Conservation (phyloP, 2,888 invertebrate genomes). For the Pemphredon lugubris region DNA sequence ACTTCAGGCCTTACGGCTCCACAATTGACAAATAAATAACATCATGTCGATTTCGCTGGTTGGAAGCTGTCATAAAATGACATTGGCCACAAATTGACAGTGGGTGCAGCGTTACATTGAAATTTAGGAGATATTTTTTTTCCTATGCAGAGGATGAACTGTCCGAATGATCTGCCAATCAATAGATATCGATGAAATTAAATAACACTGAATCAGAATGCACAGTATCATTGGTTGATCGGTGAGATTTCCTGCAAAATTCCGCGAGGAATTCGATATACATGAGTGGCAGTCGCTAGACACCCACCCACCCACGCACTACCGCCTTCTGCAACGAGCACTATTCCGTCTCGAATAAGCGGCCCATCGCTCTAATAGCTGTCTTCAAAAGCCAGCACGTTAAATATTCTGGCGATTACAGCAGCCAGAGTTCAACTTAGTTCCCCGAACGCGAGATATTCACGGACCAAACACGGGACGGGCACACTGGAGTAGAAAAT, state of each 20-base stretch:
- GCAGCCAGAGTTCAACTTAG: slow-evolving; percentile 32
- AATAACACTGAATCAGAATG: slow-evolving; percentile 15
- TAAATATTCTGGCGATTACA: slow-evolving; percentile 32
- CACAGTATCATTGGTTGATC: slow-evolving; percentile 31
- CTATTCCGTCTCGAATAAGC: slow-evolving; percentile 66
- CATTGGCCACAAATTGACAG: slow-evolving; percentile 26
- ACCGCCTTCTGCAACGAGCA: slow-evolving; percentile 72
- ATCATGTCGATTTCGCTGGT: slow-evolving; percentile 16
- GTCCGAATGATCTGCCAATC: slow-evolving; percentile 29
- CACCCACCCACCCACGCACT: slow-evolving; percentile 77
- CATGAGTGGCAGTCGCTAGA: slow-evolving; percentile 64
- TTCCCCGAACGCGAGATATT: slow-evolving; percentile 50
- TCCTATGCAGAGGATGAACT: slow-evolving; percentile 17
- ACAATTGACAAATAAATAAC: too few species aligned
- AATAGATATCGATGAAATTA: slow-evolving; percentile 13
- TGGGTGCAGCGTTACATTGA: slow-evolving; percentile 24
- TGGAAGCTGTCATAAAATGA: slow-evolving; percentile 42
- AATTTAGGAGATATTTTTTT: slow-evolving; percentile 47
- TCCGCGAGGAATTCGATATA: slow-evolving; percentile 56
- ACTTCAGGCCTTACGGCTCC: too few species aligned
- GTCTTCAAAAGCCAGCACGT: slow-evolving; percentile 44
- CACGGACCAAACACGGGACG: slow-evolving; percentile 62
- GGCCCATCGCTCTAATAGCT: slow-evolving; percentile 60
- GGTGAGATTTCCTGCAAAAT: slow-evolving; percentile 50
- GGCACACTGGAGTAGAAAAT: slow-evolving; percentile 62